Percentiles rank a stretch among this genome's conserved stretches.
Conservation (phyloP, 2,113 vertebrate species). For the Lasiurus cinereus region DNA sequence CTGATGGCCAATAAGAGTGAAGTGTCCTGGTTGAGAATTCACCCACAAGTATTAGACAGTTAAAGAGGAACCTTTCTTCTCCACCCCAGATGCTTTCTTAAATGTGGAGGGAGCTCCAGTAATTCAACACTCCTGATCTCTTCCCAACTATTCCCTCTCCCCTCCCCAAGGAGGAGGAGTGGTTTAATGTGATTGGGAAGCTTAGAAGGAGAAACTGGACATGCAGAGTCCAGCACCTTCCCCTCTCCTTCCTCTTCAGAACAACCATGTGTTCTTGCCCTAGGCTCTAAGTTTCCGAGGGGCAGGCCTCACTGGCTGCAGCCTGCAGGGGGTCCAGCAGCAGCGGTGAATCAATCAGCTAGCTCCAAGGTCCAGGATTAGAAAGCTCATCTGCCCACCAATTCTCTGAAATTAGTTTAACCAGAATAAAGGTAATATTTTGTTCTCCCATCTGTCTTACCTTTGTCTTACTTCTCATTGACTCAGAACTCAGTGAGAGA, state of each 20-base stretch:
- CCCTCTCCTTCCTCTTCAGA: background rate
- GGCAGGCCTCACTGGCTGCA: background rate
- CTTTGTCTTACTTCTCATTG: conserved; percentile 34
- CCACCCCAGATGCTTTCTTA: background rate
- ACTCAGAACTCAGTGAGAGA: background rate
- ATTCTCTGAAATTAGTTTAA: conserved; percentile 20
- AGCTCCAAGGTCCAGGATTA: background rate
- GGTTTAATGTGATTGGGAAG: background rate
- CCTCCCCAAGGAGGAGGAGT: background rate
- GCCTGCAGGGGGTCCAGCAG: background rate
- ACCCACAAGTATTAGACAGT: background rate
- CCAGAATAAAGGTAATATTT: background rate
- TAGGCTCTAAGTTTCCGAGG: background rate
- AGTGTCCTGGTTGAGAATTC: background rate
- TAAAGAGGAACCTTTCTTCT: background rate
- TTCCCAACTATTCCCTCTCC: background rate
- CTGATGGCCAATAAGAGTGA: background rate
- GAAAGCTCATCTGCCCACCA: background rate
- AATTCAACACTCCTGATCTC: background rate
- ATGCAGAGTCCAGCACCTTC: background rate
- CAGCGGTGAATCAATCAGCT: background rate
- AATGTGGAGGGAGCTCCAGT: background rate
- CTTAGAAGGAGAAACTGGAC: background rate
- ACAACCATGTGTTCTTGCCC: background rate
- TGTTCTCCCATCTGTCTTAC: conserved; percentile 19